These are phyloP conservation scores for Drosophila saltans DNA, from an alignment of 1,140 invertebrate species.

Conservation along the genomic window DNA sequence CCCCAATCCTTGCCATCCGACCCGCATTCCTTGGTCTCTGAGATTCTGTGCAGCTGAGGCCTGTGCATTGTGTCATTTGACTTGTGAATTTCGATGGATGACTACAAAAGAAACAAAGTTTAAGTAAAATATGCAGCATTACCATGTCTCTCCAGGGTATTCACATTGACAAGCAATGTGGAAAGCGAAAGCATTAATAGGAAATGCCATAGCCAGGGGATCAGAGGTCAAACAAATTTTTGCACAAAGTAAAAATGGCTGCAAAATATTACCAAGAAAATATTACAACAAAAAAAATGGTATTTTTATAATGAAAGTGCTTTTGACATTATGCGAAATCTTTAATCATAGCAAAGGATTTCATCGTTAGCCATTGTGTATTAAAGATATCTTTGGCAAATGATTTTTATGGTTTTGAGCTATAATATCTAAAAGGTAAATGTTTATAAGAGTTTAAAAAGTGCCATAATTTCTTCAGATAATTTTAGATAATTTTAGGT, in stretches of 20 bases:
- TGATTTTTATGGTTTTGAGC: too few species aligned
- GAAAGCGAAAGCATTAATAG: not conserved
- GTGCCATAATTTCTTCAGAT: too few species aligned
- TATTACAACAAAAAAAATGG: not conserved
- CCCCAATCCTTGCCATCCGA: not conserved
- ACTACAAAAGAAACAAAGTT: slow-evolving; percentile 4
- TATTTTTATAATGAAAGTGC: slow-evolving; percentile 3
- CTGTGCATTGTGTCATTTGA: slow-evolving; percentile 8
- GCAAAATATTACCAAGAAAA: not conserved
- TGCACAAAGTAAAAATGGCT: not conserved
- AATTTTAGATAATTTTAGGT: too few species aligned
- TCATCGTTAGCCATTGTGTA: too few species aligned
- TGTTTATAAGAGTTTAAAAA: too few species aligned
- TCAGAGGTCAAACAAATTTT: not conserved
- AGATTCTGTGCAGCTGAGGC: not conserved
- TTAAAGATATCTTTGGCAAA: too few species aligned
- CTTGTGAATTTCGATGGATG: slow-evolving; percentile 5
- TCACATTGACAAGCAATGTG: not conserved
- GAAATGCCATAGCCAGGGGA: not conserved
- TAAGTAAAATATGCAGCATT: not conserved
- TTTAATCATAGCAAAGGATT: too few species aligned
- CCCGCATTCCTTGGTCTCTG: not conserved
- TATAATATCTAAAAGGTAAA: too few species aligned
- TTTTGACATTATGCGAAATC: not conserved
- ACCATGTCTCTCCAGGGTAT: not conserved